These are phyloP conservation scores for Pristionchus maxplancki DNA, from an alignment of 2,888 invertebrate genomes.

Conservation along the genomic window DNA sequence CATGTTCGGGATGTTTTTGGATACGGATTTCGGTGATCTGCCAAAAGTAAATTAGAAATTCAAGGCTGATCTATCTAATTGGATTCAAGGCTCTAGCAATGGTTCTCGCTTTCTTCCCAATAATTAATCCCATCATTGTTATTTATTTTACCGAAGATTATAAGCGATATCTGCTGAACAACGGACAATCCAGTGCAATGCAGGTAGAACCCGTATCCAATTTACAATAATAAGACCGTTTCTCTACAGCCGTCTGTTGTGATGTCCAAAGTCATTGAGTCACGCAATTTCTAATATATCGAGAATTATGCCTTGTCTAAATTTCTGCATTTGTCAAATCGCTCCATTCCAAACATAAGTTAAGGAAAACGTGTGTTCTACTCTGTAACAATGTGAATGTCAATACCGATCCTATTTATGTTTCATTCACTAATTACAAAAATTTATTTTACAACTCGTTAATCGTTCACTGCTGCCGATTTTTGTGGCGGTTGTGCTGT, in stretches of 20 bases:
- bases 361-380: no score
- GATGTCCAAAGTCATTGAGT: not conserved
- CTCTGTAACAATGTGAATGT: no score
- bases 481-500: no score
- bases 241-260: not conserved
- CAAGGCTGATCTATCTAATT: not conserved
- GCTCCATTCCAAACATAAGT: no score
- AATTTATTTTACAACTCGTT: no score
- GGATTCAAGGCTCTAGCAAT: not conserved
- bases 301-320: no score
- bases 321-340: no score
- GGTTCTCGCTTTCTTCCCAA: not conserved
- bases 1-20: conserved; percentile 18
- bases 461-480: no score
- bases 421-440: no score
- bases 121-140: not conserved
- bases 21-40: not conserved
- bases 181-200: not conserved
- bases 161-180: not conserved
- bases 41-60: not conserved
- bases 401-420: no score
- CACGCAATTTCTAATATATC: not conserved
- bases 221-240: not conserved
- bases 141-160: conserved; percentile 10
- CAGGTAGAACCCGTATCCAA: not conserved